Evolutionary conservation across 2,797 vertebrate species (phyloP).

Genomic region (Amniataba percoides): DNA sequence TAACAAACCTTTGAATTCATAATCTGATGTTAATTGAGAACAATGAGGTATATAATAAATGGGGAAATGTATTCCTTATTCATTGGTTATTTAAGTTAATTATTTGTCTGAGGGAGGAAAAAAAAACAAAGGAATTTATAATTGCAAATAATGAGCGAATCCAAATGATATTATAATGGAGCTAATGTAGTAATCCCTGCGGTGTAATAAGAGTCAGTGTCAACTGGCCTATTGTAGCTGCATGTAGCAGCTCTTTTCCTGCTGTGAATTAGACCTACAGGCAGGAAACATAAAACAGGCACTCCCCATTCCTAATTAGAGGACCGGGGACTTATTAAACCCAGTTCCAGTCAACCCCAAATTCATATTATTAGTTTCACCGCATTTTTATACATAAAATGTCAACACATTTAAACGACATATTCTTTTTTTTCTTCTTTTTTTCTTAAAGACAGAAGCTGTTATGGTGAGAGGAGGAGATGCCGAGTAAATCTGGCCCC

Average conservation of each 20-base stretch:
- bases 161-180: slow-evolving; percentile 77
- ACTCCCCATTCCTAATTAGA: slow-evolving; percentile 74
- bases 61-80: slow-evolving; percentile 66
- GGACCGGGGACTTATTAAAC: slow-evolving; percentile 77
- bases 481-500: slow-evolving; percentile 17
- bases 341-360: slow-evolving; percentile 74
- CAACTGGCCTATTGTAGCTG: slow-evolving; percentile 71
- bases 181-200: slow-evolving; percentile 69
- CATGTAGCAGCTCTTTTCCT: slow-evolving; percentile 64
- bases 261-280: slow-evolving; percentile 72
- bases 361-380: slow-evolving; percentile 77
- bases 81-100: slow-evolving; percentile 74
- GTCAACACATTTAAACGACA: slow-evolving; percentile 34
- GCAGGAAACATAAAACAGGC: slow-evolving; percentile 72
- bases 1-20: slow-evolving; percentile 78
- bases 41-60: slow-evolving; percentile 77
- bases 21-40: slow-evolving; percentile 82
- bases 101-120: slow-evolving; percentile 57
- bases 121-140: slow-evolving; percentile 71
- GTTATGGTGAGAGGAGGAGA: background rate
- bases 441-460: background rate
- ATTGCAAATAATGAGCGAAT: slow-evolving; percentile 75
- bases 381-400: slow-evolving; percentile 70
- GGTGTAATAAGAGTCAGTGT: slow-evolving; percentile 69
- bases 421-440: slow-evolving; percentile 17